These are phyloP conservation scores for Calliphora vomitoria DNA, from an alignment of 2,888 invertebrate species.

Conservation along the genomic window DNA sequence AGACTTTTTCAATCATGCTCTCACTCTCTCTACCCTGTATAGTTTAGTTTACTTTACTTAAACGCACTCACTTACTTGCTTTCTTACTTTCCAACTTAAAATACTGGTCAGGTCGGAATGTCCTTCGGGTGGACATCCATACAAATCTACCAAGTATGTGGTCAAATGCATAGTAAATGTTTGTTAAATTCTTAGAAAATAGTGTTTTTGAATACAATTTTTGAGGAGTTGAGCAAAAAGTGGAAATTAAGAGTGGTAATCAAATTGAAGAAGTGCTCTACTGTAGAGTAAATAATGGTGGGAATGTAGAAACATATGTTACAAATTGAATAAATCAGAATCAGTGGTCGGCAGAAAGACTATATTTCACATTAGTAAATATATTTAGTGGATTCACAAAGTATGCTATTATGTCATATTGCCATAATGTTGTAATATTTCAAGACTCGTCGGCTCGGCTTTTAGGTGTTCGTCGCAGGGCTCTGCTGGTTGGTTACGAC, in stretches of 20 bases:
- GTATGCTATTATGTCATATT: too few species aligned
- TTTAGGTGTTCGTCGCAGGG: too few species aligned
- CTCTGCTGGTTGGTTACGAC: too few species aligned
- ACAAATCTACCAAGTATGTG: constrained; percentile 17
- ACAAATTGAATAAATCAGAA: too few species aligned
- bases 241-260: constrained; percentile 44
- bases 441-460: too few species aligned
- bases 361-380: too few species aligned
- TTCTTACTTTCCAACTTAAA: constrained; percentile 33
- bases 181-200: constrained; percentile 43
- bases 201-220: constrained; percentile 8
- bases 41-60: background rate
- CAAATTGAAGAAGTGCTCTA: constrained; percentile 35
- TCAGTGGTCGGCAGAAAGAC: too few species aligned
- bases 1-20: constrained; percentile 61
- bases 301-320: too few species aligned
- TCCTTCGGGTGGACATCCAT: constrained; percentile 12
- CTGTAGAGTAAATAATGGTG: background rate
- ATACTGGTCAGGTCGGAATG: constrained; percentile 52
- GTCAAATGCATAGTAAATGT: constrained; percentile 57
- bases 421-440: too few species aligned
- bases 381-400: too few species aligned
- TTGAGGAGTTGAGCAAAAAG: background rate
- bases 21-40: background rate
- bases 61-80: background rate